Base-by-base conservation (phyloP, 2,113 vertebrate genomes). In the Pyrgilauda ruficollis region DNA sequence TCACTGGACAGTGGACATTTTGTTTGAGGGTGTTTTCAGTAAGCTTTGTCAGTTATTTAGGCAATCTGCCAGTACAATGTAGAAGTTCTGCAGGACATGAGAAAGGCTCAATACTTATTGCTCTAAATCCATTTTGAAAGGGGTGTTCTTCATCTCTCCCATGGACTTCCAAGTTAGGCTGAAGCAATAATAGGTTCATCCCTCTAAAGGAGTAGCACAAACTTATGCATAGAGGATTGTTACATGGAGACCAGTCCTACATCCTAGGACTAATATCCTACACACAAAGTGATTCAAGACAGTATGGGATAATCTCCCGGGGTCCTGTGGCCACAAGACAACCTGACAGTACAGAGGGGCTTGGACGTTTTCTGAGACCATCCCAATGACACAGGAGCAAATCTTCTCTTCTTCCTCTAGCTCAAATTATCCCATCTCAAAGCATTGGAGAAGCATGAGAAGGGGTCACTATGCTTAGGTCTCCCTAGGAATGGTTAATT, bases 401-500 rank as follows among this genome's bases (percentile, higher is more conserved):
- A 66, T 13, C 18, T 55, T 76, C 43, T 0, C 19, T 69, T 83
- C 31, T 58, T 88, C 28, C 15, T 76, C 53, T n/a, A 17, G 19
- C 10, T 77, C 46, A 47, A 62, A 74, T 80, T 79, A 80, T 55
- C 67, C 39, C 13, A 17, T 20, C 17, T 84, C 15, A 73, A 35
- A 64, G 4, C 0, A 0, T 0, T 56, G 31, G 4, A 79, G 53
- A 2, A 2, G 7, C 19, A 20, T 56, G 41, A 68, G 11, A 41
- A 58, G 35, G 11, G 9, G 5, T 76, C 27, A 56, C 7, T 39
- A 35, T 18, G 11, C 14, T 70, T 59, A 84, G 6, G 12, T 85
- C 49, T 86, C 37, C 30, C n/a, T 63, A 50, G 26, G 43, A 11
- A 11, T n/a, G 15, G 3, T n/a, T 69, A 39, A 83, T 46, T 15